These are phyloP conservation scores for Speoplatyrhinus poulsoni DNA, from an alignment of 2,113 vertebrate species.

Conservation along the genomic window DNA sequence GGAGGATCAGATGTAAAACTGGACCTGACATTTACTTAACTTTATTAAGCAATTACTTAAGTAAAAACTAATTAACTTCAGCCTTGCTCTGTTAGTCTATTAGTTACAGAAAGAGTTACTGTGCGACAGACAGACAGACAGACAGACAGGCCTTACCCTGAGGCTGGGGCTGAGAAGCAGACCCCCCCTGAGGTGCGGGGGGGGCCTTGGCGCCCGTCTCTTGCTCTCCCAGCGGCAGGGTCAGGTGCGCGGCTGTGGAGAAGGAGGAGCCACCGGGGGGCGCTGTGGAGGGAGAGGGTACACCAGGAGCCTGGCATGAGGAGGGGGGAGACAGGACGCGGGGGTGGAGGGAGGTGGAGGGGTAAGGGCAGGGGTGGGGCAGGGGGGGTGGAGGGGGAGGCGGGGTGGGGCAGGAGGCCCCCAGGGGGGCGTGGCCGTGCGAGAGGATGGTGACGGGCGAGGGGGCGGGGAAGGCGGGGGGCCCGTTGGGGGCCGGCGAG, in stretches of 20 bases:
- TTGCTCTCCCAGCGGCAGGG: constrained; percentile 44
- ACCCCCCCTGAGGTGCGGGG: constrained; percentile 41
- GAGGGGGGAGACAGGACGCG: constrained; percentile 78
- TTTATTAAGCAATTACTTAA: too few relatives aligned
- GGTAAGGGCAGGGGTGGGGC: constrained; percentile 71
- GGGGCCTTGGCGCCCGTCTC: constrained; percentile 50
- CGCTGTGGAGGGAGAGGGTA: constrained; percentile 98
- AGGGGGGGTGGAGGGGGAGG: constrained; percentile 71
- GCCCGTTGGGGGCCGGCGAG: constrained; percentile 71
- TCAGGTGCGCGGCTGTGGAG: constrained; percentile 47
- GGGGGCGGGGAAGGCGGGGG: constrained; percentile 76
- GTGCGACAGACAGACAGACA: background rate
- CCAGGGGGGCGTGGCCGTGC: constrained; percentile 74
- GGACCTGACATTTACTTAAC: too few relatives aligned
- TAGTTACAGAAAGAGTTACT: too few relatives aligned
- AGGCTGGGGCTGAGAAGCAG: constrained; percentile 64
- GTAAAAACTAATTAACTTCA: too few relatives aligned
- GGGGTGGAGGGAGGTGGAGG: constrained; percentile 69
- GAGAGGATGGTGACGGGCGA: constrained; percentile 75
- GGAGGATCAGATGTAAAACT: too few relatives aligned
- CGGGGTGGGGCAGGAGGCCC: constrained; percentile 69
- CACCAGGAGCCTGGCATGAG: constrained; percentile 96
- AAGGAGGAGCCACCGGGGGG: constrained; percentile 77
- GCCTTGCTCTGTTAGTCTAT: too few relatives aligned
- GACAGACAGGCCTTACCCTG: constrained; percentile 84